Conservation (phyloP, 2,113 vertebrate species). For the Aegotheles bennettii region DNA sequence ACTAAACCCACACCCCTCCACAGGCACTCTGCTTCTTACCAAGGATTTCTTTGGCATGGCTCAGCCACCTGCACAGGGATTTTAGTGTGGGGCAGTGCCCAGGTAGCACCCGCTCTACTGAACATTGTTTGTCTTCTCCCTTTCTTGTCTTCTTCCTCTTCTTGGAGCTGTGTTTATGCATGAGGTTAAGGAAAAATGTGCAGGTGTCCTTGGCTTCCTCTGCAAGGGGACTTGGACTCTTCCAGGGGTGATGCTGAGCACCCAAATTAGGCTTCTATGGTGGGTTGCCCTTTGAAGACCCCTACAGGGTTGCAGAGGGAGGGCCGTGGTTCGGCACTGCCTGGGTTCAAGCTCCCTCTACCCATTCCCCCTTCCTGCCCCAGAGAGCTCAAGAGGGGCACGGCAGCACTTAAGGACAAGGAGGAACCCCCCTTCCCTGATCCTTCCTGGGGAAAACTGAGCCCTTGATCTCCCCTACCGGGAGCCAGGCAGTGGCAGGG, state of each 20-base stretch:
- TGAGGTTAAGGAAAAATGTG: neutral
- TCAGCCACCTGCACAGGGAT: neutral
- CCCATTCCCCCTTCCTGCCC: neutral
- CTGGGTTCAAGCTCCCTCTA: neutral
- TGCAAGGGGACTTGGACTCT: neutral
- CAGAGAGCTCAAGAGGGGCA: neutral
- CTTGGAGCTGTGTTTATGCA: too few relatives aligned
- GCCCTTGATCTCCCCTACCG: neutral
- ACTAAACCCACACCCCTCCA: neutral
- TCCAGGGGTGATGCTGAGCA: neutral
- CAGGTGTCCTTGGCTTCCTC: neutral
- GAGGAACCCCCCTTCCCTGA: neutral
- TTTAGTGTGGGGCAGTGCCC: neutral
- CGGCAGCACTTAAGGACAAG: neutral
- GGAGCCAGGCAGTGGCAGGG: accelerated
- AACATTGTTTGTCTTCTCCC: neutral
- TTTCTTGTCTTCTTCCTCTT: too few relatives aligned
- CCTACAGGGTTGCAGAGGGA: neutral
- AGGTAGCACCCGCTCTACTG: neutral
- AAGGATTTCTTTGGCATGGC: neutral
- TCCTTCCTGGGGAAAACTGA: neutral
- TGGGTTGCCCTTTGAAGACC: neutral
- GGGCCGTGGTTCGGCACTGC: accelerated
- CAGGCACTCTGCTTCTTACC: neutral
- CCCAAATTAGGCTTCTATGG: neutral